A percentile compares a stretch with the other conserved stretches of the same genome.
Conservation (phyloP, 2,797 vertebrate species). For the Holocentrus rufus region DNA sequence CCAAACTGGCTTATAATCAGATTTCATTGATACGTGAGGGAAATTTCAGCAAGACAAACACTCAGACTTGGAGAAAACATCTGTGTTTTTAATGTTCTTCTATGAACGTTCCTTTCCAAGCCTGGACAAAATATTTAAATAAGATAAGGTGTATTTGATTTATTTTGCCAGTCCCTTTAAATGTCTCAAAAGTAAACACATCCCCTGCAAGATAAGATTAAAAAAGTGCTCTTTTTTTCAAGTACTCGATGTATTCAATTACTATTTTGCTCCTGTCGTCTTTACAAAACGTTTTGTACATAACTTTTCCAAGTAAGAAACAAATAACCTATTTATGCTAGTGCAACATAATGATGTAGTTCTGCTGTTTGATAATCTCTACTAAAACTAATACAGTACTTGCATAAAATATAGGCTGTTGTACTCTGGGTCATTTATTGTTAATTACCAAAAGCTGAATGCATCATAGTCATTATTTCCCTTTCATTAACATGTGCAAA, state of each 20-base stretch:
- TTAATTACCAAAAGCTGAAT: conserved; percentile 23
- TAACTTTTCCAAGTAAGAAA: conserved; percentile 7
- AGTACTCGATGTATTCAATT: conserved; percentile 50
- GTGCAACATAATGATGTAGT: conserved; percentile 18
- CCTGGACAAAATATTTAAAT: conserved; percentile 3
- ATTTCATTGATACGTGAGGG: neutral
- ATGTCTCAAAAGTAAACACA: conserved; percentile 14
- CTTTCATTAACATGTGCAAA: conserved; percentile 24
- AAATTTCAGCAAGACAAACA: conserved; percentile 21
- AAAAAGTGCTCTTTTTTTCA: conserved; percentile 34
- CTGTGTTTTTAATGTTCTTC: conserved; percentile 30
- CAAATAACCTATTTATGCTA: conserved; percentile 14
- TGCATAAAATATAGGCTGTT: conserved; percentile 42
- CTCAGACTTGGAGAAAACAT: conserved; percentile 24
- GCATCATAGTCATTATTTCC: neutral
- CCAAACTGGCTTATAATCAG: neutral
- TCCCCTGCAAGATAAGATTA: conserved; percentile 17
- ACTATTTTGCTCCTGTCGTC: conserved; percentile 4
- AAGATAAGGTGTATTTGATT: conserved; percentile 7
- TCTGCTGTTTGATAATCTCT: neutral
- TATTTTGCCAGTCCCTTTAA: neutral
- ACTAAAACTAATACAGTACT: conserved; percentile 56
- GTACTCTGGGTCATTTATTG: conserved; percentile 32
- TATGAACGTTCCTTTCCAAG: neutral
- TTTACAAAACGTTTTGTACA: conserved; percentile 9